Base-by-base conservation (phyloP, 2,797 vertebrate genomes). In the Ambastaia sidthimunki region DNA sequence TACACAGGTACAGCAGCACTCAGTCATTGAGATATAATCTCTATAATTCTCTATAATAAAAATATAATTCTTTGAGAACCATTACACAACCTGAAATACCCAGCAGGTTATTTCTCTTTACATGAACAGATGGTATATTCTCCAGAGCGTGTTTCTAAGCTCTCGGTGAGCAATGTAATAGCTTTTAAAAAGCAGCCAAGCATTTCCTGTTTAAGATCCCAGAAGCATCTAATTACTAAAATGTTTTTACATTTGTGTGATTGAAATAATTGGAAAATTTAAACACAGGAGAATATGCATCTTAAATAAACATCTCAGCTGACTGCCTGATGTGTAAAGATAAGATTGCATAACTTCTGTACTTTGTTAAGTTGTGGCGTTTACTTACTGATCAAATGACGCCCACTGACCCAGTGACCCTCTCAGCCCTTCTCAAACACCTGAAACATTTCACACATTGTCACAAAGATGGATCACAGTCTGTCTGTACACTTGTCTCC, bases 81-180 rank as follows among this genome's bases (percentile, higher is more conserved):
- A 52, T 82, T 52, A 57, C 55, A 74, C 57, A 70, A 54, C 50
- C 54, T 48, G 28, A 73, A 34, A n/a, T 63, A 66, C 13, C 44
- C 12, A 44, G 18, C 37, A 2, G 59, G 19, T 47, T 65, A 70
- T 79, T 73, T 84, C 54, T 34, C 54, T 75, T 48, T 63, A 47
- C 52, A 72, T 16, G 52, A 86, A 47, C 71, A 83, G 82, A 80
- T 82, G 69, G 81, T 47, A 60, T 44, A 48, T 15, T 41, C 60
- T 71, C 28, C n/a, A 52, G 16, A 80, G 16, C 23, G 57, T 63
- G 50, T 21, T 76, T 59, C 34, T 71, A 50, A 78, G 48, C 6
- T 74, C 65, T 44, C 23, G 62, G 52, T 69, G 23, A 63, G 11
- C 52, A 74, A 52, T 44, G 13, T 37, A 21, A 62, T 31, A 19